Percentiles rank a stretch among this genome's conserved stretches.
Conservation (phyloP, 1,140 invertebrate species). For the Ceratina japonica region DNA sequence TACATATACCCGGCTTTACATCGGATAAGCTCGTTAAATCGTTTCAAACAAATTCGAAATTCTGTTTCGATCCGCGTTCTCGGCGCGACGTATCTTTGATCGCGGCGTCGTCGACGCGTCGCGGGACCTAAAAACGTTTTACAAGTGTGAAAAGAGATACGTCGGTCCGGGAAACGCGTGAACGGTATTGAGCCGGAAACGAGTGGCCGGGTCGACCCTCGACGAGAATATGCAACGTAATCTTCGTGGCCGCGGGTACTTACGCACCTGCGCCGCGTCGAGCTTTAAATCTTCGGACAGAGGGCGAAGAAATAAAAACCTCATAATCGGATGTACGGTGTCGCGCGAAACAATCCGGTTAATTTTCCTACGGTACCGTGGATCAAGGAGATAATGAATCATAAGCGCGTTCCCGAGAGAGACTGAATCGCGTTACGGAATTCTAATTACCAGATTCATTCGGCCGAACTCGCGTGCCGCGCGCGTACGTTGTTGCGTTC, state of each 20-base stretch:
- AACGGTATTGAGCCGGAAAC: constrained; percentile 3
- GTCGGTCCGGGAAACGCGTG: neutral
- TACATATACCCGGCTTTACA: too few relatives aligned
- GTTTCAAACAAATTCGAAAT: too few relatives aligned
- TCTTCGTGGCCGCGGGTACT: neutral
- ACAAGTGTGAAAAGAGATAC: too few relatives aligned
- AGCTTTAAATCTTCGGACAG: neutral
- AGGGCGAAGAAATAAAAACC: constrained; percentile 35
- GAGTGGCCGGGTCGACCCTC: constrained; percentile 20
- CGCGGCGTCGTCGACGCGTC: neutral
- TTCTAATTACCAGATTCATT: constrained; percentile 14
- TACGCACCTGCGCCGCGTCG: neutral
- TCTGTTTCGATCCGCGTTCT: too few relatives aligned
- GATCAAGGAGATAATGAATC: constrained; percentile 33
- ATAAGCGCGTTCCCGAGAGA: neutral
- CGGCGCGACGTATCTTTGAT: neutral
- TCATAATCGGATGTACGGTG: constrained; percentile 58
- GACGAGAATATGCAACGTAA: constrained; percentile 36
- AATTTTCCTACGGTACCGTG: constrained; percentile 49
- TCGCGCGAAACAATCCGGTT: constrained; percentile 63
- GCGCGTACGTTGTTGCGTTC: too few relatives aligned
- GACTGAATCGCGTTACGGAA: neutral
- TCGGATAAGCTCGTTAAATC: too few relatives aligned
- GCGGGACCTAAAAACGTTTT: too few relatives aligned
- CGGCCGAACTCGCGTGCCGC: neutral